These are phyloP conservation scores for Scortum barcoo DNA, from an alignment of 2,113 vertebrate species.

Conservation along the genomic window DNA sequence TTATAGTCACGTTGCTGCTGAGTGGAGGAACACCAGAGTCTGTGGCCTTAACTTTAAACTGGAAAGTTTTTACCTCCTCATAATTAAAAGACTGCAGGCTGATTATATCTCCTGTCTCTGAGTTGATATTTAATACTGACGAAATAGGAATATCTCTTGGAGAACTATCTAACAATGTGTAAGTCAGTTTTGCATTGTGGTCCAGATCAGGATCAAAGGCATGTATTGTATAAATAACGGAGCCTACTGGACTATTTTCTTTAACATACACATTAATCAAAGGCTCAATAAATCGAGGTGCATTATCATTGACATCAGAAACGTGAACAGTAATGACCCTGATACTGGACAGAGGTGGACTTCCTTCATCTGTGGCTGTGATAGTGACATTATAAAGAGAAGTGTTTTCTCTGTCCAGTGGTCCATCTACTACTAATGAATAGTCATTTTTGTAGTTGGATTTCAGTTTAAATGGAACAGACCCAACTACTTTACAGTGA, in stretches of 20 bases:
- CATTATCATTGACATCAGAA: slow-evolving; percentile 92
- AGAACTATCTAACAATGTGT: no score
- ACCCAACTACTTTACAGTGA: slow-evolving; percentile 44
- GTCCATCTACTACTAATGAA: slow-evolving; percentile 84
- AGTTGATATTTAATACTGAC: no score
- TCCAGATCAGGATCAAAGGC: slow-evolving; percentile 90
- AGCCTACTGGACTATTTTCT: slow-evolving; percentile 88
- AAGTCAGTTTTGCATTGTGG: no score
- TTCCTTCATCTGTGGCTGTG: slow-evolving; percentile 86
- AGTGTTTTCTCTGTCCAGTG: slow-evolving; percentile 85
- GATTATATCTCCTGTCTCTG: no score
- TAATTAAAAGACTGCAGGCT: no score
- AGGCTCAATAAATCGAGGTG: slow-evolving; percentile 83
- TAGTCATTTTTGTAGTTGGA: slow-evolving; percentile 86
- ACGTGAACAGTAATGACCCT: slow-evolving; percentile 82
- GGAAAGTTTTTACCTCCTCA: no score
- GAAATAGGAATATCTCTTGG: no score
- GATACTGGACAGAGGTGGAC: slow-evolving; percentile 83
- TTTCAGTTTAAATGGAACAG: slow-evolving; percentile 73
- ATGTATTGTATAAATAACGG: slow-evolving; percentile 80
- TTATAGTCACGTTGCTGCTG: no score
- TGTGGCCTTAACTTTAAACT: no score
- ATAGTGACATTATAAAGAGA: slow-evolving; percentile 86
- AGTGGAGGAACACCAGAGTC: no score
- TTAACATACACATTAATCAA: slow-evolving; percentile 85